Conservation (phyloP, 2,888 invertebrate genomes). For the Mantis religiosa region DNA sequence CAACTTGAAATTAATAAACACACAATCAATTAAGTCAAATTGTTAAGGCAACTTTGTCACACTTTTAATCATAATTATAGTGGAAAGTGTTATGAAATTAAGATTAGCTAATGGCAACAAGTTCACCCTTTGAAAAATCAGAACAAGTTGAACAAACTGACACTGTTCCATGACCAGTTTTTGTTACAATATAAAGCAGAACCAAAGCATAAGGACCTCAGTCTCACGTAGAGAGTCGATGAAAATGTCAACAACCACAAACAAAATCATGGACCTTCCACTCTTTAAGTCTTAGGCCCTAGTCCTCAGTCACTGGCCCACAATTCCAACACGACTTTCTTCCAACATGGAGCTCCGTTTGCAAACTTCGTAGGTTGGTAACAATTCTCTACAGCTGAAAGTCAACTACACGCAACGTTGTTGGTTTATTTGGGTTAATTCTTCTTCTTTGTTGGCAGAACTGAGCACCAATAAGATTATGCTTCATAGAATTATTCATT, state of each 20-base stretch:
- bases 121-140: conserved; percentile 26
- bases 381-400: conserved; percentile 26
- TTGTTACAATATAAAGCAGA: conserved; percentile 17
- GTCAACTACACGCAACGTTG: conserved; percentile 30
- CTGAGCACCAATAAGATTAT: conserved; percentile 37
- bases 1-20: conserved; percentile 33
- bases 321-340: conserved; percentile 7
- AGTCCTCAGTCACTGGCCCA: conserved; percentile 19
- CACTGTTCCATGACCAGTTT: not conserved
- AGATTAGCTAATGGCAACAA: conserved; percentile 31
- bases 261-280: conserved; percentile 10
- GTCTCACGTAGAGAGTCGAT: conserved; percentile 8
- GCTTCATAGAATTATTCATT: conserved; percentile 25
- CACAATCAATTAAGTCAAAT: conserved; percentile 33
- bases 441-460: conserved; percentile 31
- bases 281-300: conserved; percentile 15
- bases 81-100: conserved; percentile 33
- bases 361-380: conserved; percentile 16
- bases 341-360: conserved; percentile 12
- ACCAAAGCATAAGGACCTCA: conserved; percentile 17
- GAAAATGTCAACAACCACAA: conserved; percentile 9
- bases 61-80: conserved; percentile 28
- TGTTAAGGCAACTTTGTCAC: conserved; percentile 34
- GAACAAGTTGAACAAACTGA: conserved; percentile 16
- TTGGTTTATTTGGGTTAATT: conserved; percentile 22